Base-by-base conservation (phyloP, 1,140 invertebrate genomes). In the Melipona quadrifasciata region DNA sequence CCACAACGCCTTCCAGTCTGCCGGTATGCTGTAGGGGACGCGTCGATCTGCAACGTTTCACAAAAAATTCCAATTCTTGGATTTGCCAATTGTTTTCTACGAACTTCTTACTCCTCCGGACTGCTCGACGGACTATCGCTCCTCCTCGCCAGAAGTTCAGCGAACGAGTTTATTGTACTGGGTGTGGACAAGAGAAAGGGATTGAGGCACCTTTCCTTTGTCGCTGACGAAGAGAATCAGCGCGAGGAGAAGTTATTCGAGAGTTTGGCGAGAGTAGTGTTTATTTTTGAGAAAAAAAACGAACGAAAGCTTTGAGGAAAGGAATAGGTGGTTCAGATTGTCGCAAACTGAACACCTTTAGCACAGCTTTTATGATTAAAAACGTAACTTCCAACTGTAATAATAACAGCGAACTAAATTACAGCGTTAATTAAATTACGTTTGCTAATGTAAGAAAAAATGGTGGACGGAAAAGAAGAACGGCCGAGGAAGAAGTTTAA, bases 1-100 rank as follows among this genome's bases (percentile, higher is more conserved):
- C 96, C 96, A 96, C 82, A 96, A 93, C 65, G 95, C 95, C 75
- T 95, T 95, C 95, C 95, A 96, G 86, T 95, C 95, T 34, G 95
- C 94, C 71, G 94, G 92, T 88, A 95, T 94, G 83, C 92, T 94
- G 88, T 93, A 95, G 12, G 94, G 94, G 53, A 94, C 90, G 65
- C 94, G 92, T 34, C 94, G 94, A 92, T 94, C 95, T 95, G 90
- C 27, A 92, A 94, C 34, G 27, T 73, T 73, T 79, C 19, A 39
- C 17, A 78, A 65, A 39, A 47, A 51, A 31, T 31, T 31, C 31
- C 31, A 31, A 31, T 2, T 31, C 31, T 31, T 31, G 31, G 31
- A 31, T 31, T 31, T 47, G 39, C 8, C 39, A 8, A 8, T 6
- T 47, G 8, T 47, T 47, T 10, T 8, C 39, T 8, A 39, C 5